Evolutionary conservation across 2,797 vertebrate genomes (phyloP), one percentile per base, ranked within the genome.

Genomic region (Chelidonichthys spinosus): DNA sequence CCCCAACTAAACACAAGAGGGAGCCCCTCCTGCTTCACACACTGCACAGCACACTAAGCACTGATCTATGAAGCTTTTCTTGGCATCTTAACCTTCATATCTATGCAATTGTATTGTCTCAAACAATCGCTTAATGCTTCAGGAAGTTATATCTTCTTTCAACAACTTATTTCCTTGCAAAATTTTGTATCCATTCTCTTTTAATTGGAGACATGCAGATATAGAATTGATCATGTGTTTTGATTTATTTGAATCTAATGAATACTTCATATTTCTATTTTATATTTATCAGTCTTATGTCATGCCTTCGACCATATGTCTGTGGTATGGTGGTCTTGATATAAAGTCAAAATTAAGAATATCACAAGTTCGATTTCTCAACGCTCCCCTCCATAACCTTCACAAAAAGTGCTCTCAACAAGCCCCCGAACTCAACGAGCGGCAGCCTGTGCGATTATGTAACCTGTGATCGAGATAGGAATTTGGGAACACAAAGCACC

Each of bases 401-500:
- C 62, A 69, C 35, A 47, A 49, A 25, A 75, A 78, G 33, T 46
- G 18, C 50, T 67, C 70, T 65, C 6, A 75, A 54, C 49, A 72
- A 79, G 59, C n/a, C 58, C 18, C 37, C 5, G 7, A 77, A 43
- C 59, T 49, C 3, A 9, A 32, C 39, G 63, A 69, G 78, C 63
- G 52, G 64, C 72, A 63, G 47, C 69, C 47, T 76, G 70, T 55
- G 67, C 60, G 82, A 87, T 89, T 88, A 89, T 67, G 66, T 37
- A 86, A 89, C 75, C 65, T 67, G 52, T 61, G 76, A 90, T 75
- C 68, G 67, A 84, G 78, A 77, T n/a, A 79, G 78, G 89, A 90
- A 88, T 92, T 88, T 79, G 46, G 72, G 39, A 76, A 69, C 67
- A 92, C 87, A 90, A 90, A 89, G 79, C 76, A 11, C 77, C 50